Conservation (phyloP, 1,140 invertebrate species). For the Drosophila navojoa region DNA sequence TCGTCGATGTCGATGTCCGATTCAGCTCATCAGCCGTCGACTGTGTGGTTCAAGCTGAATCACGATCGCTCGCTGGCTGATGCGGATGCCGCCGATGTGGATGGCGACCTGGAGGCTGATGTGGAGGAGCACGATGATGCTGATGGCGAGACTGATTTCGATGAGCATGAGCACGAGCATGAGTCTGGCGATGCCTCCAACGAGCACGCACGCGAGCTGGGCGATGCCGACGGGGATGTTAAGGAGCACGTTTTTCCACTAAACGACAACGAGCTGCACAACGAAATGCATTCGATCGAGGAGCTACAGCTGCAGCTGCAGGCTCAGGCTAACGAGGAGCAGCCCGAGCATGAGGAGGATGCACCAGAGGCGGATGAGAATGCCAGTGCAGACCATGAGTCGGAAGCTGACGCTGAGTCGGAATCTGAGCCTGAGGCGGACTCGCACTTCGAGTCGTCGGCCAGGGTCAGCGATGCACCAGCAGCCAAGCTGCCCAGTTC, state of each 20-base stretch:
- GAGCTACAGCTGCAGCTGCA: conserved; percentile 70
- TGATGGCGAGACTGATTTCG: conserved; percentile 60
- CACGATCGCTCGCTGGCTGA: conserved; percentile 72
- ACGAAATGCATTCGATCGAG: conserved; percentile 74
- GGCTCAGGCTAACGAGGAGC: conserved; percentile 34
- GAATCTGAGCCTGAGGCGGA: conserved; percentile 50
- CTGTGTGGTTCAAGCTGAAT: conserved; percentile 76
- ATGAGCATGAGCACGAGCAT: conserved; percentile 64
- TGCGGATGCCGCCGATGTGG: conserved; percentile 49
- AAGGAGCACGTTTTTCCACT: conserved; percentile 75
- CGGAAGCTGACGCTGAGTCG: conserved; percentile 33
- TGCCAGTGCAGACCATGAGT: conserved; percentile 51
- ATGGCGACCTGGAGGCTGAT: conserved; percentile 42
- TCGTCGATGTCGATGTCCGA: conserved; percentile 53
- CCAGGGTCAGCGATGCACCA: conserved; percentile 24
- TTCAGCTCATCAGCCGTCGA: conserved; percentile 64
- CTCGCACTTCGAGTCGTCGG: conserved; percentile 39
- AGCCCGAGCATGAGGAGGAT: conserved; percentile 52
- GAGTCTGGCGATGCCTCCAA: conserved; percentile 41
- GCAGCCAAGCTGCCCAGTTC: conserved; percentile 55
- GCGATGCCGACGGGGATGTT: conserved; percentile 44
- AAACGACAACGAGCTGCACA: conserved; percentile 71
- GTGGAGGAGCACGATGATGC: conserved; percentile 39
- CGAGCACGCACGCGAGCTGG: conserved; percentile 47
- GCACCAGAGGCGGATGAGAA: conserved; percentile 41